These are phyloP conservation scores for Chaenodraco wilsoni DNA, from an alignment of 2,797 vertebrate genomes.

Conservation along the genomic window DNA sequence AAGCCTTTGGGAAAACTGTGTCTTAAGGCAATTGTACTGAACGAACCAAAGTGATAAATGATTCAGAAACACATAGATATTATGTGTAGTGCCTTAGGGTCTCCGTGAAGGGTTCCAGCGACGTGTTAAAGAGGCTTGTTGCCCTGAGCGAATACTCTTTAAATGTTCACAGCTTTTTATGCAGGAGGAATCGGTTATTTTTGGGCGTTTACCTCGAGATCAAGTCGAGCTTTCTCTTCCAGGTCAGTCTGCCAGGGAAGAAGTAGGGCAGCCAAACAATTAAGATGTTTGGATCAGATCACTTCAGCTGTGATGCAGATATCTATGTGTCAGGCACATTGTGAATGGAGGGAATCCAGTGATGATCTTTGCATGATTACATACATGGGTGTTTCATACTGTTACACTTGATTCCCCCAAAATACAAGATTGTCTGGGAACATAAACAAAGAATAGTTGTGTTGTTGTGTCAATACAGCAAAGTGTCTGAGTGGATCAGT, in stretches of 20 bases:
- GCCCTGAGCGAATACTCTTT: slow-evolving; percentile 24
- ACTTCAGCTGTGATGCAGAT: slow-evolving; percentile 31
- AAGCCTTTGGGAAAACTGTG: slow-evolving; percentile 7
- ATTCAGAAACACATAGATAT: slow-evolving; percentile 50
- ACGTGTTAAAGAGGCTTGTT: slow-evolving; percentile 38
- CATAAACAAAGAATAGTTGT: background rate
- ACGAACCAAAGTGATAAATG: slow-evolving; percentile 29
- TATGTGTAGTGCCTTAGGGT: slow-evolving; percentile 17
- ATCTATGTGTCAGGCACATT: slow-evolving; percentile 22
- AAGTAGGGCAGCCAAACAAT: slow-evolving; percentile 55
- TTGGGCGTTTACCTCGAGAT: slow-evolving; percentile 52
- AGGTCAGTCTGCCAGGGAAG: slow-evolving; percentile 40
- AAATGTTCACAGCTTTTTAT: slow-evolving; percentile 29
- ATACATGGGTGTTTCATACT: slow-evolving; percentile 4
- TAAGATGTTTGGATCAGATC: slow-evolving; percentile 50
- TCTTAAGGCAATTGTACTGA: slow-evolving; percentile 31
- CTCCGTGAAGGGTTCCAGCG: slow-evolving; percentile 20
- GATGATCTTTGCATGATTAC: slow-evolving; percentile 34
- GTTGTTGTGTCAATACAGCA: background rate
- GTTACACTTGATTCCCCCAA: slow-evolving; percentile 12
- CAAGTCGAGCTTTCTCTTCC: slow-evolving; percentile 34
- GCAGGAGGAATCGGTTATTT: slow-evolving; percentile 39
- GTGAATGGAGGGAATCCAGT: slow-evolving; percentile 39
- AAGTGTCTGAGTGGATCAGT: background rate
- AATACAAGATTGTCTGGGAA: slow-evolving; percentile 6